These are phyloP conservation scores for Hymenochirus boettgeri DNA, from an alignment of 2,113 vertebrate species.

Conservation along the genomic window DNA sequence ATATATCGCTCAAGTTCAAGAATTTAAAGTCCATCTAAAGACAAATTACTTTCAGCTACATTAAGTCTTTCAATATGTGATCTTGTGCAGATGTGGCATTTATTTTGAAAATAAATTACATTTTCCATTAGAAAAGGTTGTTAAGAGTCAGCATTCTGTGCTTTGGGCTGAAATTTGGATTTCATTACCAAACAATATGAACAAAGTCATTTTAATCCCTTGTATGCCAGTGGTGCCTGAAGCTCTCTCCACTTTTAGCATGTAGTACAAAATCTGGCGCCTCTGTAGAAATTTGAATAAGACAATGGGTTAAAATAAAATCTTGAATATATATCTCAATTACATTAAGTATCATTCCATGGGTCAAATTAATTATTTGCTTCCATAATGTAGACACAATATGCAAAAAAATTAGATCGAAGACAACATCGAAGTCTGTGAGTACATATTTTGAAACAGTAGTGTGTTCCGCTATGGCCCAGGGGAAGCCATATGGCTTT, in stretches of 20 bases:
- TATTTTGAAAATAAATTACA: conserved; percentile 44
- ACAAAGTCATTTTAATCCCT: conserved; percentile 20
- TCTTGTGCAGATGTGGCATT: conserved; percentile 44
- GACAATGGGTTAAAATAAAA: neutral
- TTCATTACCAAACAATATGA: conserved; percentile 42
- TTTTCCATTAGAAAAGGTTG: conserved; percentile 43
- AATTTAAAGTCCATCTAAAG: conserved; percentile 33
- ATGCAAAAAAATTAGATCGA: too few relatives aligned
- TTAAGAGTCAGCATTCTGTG: conserved; percentile 41
- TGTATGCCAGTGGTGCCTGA: neutral
- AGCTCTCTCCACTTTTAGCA: too few relatives aligned
- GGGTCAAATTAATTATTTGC: too few relatives aligned
- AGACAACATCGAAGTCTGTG: too few relatives aligned
- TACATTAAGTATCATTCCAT: too few relatives aligned
- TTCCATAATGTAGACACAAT: too few relatives aligned
- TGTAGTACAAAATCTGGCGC: too few relatives aligned
- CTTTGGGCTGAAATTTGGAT: conserved; percentile 36
- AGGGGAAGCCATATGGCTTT: too few relatives aligned
- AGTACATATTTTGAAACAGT: too few relatives aligned
- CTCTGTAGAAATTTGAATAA: neutral
- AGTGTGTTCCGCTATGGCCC: too few relatives aligned
- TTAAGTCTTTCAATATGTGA: conserved; percentile 42
- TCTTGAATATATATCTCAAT: too few relatives aligned
- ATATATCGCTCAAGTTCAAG: conserved; percentile 29
- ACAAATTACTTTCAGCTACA: conserved; percentile 44